These are phyloP conservation scores for Epirrhoe alternata DNA, from an alignment of 2,888 invertebrate species.

Conservation along the genomic window DNA sequence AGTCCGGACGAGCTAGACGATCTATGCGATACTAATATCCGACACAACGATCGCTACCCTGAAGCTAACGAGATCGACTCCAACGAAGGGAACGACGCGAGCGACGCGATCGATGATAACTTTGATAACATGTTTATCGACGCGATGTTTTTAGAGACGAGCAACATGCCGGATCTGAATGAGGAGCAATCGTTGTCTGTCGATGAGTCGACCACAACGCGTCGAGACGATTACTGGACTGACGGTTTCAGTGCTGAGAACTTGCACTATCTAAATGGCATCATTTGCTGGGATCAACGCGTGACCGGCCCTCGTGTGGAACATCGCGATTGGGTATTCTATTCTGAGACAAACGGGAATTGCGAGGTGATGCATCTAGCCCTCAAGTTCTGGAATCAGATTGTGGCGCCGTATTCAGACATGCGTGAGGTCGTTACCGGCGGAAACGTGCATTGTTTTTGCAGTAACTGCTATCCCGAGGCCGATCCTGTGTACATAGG, in stretches of 20 bases:
- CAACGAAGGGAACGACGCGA: slow-evolving; percentile 28
- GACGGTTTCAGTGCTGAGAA: slow-evolving; percentile 65
- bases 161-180: slow-evolving; percentile 71
- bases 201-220: slow-evolving; percentile 66
- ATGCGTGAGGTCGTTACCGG: slow-evolving; percentile 68
- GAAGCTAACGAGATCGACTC: slow-evolving; percentile 62
- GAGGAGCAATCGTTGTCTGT: slow-evolving; percentile 74
- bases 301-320: slow-evolving; percentile 40
- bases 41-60: slow-evolving; percentile 75
- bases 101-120: slow-evolving; percentile 58
- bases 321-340: slow-evolving; percentile 43
- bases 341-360: slow-evolving; percentile 42
- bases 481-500: slow-evolving; percentile 60
- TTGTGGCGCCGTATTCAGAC: slow-evolving; percentile 69
- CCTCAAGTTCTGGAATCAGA: slow-evolving; percentile 71
- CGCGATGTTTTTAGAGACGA: slow-evolving; percentile 68
- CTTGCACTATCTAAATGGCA: slow-evolving; percentile 65
- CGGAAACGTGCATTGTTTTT: slow-evolving; percentile 73
- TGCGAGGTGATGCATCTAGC: slow-evolving; percentile 74
- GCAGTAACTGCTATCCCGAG: slow-evolving; percentile 67
- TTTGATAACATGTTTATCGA: slow-evolving; percentile 74
- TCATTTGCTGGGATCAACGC: slow-evolving; percentile 64
- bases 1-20: slow-evolving; percentile 44
- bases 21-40: slow-evolving; percentile 74
- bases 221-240: slow-evolving; percentile 66